Evolutionary conservation across 2,888 invertebrate species (phyloP).

Genomic region (Alitta virens): DNA sequence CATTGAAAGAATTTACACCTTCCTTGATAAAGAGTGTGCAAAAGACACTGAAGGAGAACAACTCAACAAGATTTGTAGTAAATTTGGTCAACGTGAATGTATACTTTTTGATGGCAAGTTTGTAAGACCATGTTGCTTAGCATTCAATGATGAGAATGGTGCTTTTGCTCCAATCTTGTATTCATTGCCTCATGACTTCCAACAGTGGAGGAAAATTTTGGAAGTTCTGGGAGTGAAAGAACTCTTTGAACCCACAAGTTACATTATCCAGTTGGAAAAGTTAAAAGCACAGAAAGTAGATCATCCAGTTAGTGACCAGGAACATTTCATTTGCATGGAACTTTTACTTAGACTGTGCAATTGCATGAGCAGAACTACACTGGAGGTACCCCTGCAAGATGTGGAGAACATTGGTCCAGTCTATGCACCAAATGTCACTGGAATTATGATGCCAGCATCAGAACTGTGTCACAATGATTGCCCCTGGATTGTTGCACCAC

Average conservation of each 20-base stretch:
- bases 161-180: background rate
- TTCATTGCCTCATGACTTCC: conserved; percentile 11
- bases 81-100: too few relatives aligned
- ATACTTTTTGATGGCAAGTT: conserved; percentile 15
- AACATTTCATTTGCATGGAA: conserved; percentile 17
- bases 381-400: conserved; percentile 12
- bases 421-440: conserved; percentile 34
- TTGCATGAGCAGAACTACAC: conserved; percentile 13
- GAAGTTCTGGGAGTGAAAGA: too few relatives aligned
- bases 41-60: too few relatives aligned
- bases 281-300: background rate
- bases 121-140: conserved; percentile 17
- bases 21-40: too few relatives aligned
- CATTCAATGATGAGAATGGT: background rate
- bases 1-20: too few relatives aligned
- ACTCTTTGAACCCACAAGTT: background rate
- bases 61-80: too few relatives aligned
- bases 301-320: conserved; percentile 8
- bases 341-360: conserved; percentile 18
- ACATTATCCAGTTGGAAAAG: background rate
- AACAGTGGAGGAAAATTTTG: too few relatives aligned
- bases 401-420: conserved; percentile 25
- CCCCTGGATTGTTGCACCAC: conserved; percentile 25
- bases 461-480: conserved; percentile 40
- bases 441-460: conserved; percentile 28